Conservation (phyloP, 2,113 vertebrate genomes). For the Lagopus leucura region DNA sequence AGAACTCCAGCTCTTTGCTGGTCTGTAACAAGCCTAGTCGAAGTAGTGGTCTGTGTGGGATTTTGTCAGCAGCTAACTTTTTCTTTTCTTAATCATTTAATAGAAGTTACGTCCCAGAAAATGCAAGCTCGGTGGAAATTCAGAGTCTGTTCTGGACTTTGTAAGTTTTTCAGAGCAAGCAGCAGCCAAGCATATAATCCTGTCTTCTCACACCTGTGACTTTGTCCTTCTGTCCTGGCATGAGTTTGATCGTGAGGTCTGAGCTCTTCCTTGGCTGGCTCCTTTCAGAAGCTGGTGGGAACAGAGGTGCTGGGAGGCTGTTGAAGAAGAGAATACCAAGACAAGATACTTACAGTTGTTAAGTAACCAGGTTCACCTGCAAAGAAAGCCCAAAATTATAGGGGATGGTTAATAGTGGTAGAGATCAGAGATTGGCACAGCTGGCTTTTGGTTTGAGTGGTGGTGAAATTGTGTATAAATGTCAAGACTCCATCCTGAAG, state of each 20-base stretch:
- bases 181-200: conserved; percentile 65
- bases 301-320: neutral
- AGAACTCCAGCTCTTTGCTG: neutral
- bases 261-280: neutral
- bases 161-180: neutral
- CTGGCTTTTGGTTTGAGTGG: neutral
- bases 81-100: neutral
- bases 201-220: conserved; percentile 12
- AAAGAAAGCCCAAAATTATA: neutral
- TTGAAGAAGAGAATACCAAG: neutral
- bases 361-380: neutral
- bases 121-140: conserved; percentile 53
- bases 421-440: neutral
- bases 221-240: conserved; percentile 25
- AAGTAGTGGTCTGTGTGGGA: neutral
- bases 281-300: neutral
- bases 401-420: neutral
- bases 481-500: neutral
- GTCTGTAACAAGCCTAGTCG: neutral
- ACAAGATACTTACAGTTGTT: neutral
- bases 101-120: conserved; percentile 27
- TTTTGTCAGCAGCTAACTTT: neutral
- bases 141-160: conserved; percentile 26
- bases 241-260: neutral
- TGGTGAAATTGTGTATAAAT: neutral